Base-by-base conservation (phyloP, 2,888 invertebrate species). In the Dromius quadrimaculatus region DNA sequence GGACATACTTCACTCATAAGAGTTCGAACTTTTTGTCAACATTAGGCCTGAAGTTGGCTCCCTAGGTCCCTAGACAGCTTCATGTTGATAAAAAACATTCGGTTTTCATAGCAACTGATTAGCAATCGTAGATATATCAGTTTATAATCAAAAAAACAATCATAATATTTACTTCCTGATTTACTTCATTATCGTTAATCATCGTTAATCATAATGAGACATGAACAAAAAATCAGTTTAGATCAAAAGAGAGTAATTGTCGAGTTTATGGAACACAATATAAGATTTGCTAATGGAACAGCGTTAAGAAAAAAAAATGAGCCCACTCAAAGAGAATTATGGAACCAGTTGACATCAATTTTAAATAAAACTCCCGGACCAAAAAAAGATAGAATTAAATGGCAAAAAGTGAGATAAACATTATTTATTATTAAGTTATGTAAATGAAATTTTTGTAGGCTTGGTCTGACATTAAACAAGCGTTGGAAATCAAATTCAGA, bases 381-480 rank as follows among this genome's bases (percentile, higher is more conserved):
- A 28, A 28, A 28, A 54, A 54, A 28, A 8, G 50, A 54, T 9
- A 54, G 19, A 54, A 23, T 54, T 11, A 54, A 28, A 23, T 54
- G 50, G 50, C 50, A 54, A 28, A 54, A 54, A 13, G 50, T 54
- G 28, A 54, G 11, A n/a, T n/a, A n/a, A n/a, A n/a, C n/a, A n/a
- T n/a, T 41, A 41, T 4, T 19, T 20, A 28, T 15, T 15, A 22
- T 11, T 54, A 23, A 41, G 15, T 41, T 11, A 11, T 3, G 15
- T 15, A 15, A 11, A 41, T 15, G 1, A 28, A 54, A 28, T 6
- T 54, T 28, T 28, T 9, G 11, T 13, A 54, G 50, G 50, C 6
- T 23, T 54, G 50, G 50, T 13, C 50, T 15, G 28, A 28, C 8
- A 23, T 54, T 13, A 54, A 54, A 54, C 23, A 23, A 3, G 28